Evolutionary conservation across 1,140 invertebrate species (phyloP).

Genomic region (Spodoptera frugiperda): DNA sequence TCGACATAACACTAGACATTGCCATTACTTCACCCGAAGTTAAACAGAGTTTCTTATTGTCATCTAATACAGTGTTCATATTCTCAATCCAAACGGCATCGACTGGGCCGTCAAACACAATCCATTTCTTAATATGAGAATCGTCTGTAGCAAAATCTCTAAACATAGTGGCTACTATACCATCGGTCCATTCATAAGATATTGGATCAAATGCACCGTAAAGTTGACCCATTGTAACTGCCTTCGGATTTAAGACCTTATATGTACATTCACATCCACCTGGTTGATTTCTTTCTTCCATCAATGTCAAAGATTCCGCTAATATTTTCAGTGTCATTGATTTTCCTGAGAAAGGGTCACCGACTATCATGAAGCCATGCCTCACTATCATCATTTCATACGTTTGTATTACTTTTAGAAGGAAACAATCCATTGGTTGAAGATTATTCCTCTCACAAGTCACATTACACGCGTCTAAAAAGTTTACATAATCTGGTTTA

Average conservation of each 20-base stretch:
- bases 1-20: conserved; percentile 94
- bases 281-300: conserved; percentile 87
- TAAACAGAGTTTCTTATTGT: conserved; percentile 96
- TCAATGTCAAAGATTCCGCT: conserved; percentile 90
- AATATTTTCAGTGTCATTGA: conserved; percentile 91
- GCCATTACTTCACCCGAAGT: conserved; percentile 96
- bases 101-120: conserved; percentile 96
- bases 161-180: conserved; percentile 93
- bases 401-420: conserved; percentile 94
- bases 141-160: conserved; percentile 89
- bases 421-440: conserved; percentile 89
- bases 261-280: conserved; percentile 89
- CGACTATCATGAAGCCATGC: conserved; percentile 97
- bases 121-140: conserved; percentile 92
- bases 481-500: conserved; percentile 90
- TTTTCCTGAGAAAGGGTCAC: conserved; percentile 95
- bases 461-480: conserved; percentile 86
- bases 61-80: conserved; percentile 97
- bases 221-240: conserved; percentile 95
- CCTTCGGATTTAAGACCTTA: conserved; percentile 96
- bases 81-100: conserved; percentile 99
- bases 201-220: conserved; percentile 96
- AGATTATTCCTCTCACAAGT: conserved; percentile 89
- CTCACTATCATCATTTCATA: conserved; percentile 97
- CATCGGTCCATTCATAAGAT: conserved; percentile 97